phyloP scores from a whole-genome alignment of 2,888 invertebrate species.

The Dioctria linearis region DNA sequence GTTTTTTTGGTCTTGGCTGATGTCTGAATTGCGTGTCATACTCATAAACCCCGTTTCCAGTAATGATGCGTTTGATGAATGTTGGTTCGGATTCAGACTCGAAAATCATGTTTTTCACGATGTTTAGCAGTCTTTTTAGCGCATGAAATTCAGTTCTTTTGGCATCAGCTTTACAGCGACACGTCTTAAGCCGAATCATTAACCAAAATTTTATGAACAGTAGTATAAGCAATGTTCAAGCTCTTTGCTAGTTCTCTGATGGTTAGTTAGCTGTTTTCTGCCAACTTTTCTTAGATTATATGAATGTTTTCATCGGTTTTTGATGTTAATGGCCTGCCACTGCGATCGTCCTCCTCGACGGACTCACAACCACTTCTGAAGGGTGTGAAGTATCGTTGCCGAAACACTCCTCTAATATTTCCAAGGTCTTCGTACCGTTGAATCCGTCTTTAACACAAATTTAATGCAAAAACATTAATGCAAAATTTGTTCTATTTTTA shows the following conservation, averaged over 20 bases:
- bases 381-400: constrained; percentile 28
- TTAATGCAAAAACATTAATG: not conserved
- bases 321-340: constrained; percentile 55
- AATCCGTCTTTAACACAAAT: constrained; percentile 7
- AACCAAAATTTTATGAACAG: no score
- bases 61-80: no score
- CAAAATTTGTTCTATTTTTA: not conserved
- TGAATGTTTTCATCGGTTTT: constrained; percentile 10
- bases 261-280: constrained; percentile 60
- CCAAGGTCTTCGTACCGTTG: constrained; percentile 35
- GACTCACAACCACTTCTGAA: constrained; percentile 31
- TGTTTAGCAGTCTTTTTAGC: no score
- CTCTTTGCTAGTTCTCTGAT: constrained; percentile 59
- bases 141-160: no score
- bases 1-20: no score
- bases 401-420: constrained; percentile 19
- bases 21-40: no score
- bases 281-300: constrained; percentile 60
- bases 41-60: no score
- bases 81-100: no score
- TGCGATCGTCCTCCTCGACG: constrained; percentile 56
- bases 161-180: no score
- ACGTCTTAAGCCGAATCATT: no score
- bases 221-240: not conserved
- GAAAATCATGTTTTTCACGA: no score